phyloP scores from a whole-genome alignment of 2,113 vertebrate species.

The Indicator indicator region DNA sequence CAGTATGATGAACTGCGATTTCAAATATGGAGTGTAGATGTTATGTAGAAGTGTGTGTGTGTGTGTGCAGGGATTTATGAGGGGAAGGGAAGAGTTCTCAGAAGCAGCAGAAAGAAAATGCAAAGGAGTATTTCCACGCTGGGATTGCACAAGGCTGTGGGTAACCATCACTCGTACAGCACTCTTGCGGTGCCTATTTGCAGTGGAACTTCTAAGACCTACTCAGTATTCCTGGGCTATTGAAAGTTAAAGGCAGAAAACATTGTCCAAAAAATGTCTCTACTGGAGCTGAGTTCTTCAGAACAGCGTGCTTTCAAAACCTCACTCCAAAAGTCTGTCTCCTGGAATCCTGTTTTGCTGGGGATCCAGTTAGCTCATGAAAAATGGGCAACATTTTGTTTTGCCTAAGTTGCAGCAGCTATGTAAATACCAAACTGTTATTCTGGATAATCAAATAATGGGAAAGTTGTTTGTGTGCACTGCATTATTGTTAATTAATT shows the following conservation, averaged over 20 bases:
- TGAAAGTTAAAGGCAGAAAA: neutral
- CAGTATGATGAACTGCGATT: neutral
- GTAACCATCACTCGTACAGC: rapidly evolving
- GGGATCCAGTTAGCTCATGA: neutral
- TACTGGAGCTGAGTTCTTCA: neutral
- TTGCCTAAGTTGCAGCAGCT: constrained; percentile 49
- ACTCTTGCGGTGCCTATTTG: neutral
- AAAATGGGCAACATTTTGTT: constrained; percentile 45
- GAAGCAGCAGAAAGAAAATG: neutral
- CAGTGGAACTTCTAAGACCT: neutral
- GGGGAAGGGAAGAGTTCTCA: neutral
- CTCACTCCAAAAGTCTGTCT: neutral
- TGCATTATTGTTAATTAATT: constrained; percentile 70
- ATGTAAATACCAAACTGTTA: constrained; percentile 62
- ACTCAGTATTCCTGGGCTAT: neutral
- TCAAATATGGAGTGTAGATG: neutral
- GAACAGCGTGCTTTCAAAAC: neutral
- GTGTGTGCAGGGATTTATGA: neutral
- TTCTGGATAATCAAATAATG: constrained; percentile 54
- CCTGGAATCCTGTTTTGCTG: neutral
- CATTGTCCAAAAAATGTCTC: neutral
- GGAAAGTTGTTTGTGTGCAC: constrained; percentile 49
- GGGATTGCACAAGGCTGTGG: neutral
- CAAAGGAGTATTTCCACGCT: neutral
- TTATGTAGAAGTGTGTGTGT: neutral